A percentile compares a stretch with the other conserved stretches of the same genome.
Conservation (phyloP, 2,797 vertebrate genomes). For the Anguilla pacifica region DNA sequence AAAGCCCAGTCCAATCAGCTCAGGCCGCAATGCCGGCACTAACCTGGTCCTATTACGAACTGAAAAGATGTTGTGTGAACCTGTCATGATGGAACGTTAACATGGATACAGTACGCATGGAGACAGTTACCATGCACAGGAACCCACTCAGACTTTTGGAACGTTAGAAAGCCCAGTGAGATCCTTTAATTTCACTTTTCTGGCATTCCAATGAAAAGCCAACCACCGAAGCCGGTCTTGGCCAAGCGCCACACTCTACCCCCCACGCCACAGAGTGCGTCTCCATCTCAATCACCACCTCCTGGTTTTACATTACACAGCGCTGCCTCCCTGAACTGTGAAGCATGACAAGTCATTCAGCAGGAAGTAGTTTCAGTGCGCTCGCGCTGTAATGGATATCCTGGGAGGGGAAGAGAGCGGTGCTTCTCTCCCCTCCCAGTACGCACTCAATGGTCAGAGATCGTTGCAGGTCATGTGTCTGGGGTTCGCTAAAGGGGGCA, state of each 20-base stretch:
- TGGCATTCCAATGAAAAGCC: conserved; percentile 30
- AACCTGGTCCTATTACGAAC: conserved; percentile 27
- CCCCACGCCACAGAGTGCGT: conserved; percentile 2
- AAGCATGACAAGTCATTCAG: conserved; percentile 24
- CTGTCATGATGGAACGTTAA: conserved; percentile 11
- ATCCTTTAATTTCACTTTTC: conserved; percentile 30
- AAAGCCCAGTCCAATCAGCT: not conserved
- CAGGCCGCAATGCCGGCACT: conserved; percentile 4
- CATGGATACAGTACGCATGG: not conserved
- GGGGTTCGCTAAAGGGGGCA: not conserved
- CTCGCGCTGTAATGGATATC: conserved; percentile 19
- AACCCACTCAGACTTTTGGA: not conserved
- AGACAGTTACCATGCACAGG: not conserved
- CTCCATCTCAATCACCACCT: conserved; percentile 13
- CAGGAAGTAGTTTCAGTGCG: not conserved
- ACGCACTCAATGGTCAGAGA: not conserved
- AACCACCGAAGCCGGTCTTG: conserved; percentile 33
- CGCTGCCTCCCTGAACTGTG: conserved; percentile 16
- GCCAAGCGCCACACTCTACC: conserved; percentile 31
- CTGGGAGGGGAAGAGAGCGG: not conserved
- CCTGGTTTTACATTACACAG: conserved; percentile 8
- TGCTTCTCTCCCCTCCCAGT: not conserved
- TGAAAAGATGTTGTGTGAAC: not conserved
- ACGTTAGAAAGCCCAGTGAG: conserved; percentile 1
- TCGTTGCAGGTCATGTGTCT: not conserved